Evolutionary conservation across 2,888 invertebrate species (phyloP), one percentile per base, ranked within the genome.

Genomic region (Busseola fusca): DNA sequence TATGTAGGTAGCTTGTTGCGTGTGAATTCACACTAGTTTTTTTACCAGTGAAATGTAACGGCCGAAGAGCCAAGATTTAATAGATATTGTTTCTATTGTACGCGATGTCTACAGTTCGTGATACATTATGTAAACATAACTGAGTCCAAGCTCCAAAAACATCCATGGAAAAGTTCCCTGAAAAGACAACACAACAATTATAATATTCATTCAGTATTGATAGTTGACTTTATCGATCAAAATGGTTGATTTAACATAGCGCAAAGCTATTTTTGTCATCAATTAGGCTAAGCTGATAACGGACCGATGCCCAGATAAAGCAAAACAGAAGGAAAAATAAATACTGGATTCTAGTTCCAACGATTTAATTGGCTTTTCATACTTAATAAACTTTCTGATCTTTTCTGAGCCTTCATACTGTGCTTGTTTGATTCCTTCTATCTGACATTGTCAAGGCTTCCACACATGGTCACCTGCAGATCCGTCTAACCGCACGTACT

Each of bases 41-140:
- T 85, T 82, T 72, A 73, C 56, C 40, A 78, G 77, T 77, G 72
- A 80, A 85, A 84, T 74, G 72, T 78, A 78, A 76, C 74, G 70
- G 74, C 70, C 63, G 40, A 64, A 37, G 54, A 76, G 58, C 60
- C 34, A 58, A 74, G 72, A 74, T 79, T 64, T 71, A 57, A 54
- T 54, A 72, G 72, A 73, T 81, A 78, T 69, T 69, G 69, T 58
- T 74, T 62, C 18, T 62, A 68, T 50, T 76, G 70, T 52, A 63
- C 37, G 16, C 37, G 30, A 52, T 62, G 27, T 37, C 30, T 18
- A 37, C 18, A 30, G 25, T 65, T 56, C 42, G 50, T 63, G 30
- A 59, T 65, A 40, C 50, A 45, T 57, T 27, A 58, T 52, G 27
- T 42, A 54, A 71, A 78, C 45, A 67, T 9, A 64, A 70, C 3